phyloP scores from a whole-genome alignment of 2,888 invertebrate genomes.

The Torymus texanus region DNA sequence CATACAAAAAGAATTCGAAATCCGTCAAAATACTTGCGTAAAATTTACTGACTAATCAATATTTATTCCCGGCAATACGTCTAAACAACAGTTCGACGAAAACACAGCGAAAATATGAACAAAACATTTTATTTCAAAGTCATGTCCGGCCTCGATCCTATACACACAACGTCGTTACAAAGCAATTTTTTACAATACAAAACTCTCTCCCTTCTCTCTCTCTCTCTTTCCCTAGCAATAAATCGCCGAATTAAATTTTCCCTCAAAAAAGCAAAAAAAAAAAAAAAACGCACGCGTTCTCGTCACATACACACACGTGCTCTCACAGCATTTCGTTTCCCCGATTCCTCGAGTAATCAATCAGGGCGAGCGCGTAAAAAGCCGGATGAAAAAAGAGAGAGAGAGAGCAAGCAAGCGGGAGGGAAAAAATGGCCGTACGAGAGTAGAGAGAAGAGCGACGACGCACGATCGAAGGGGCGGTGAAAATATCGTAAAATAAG shows the following conservation, averaged over 20 bases:
- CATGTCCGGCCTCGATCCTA: neutral
- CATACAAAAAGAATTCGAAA: no score
- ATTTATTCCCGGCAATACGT: no score
- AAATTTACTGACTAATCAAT: no score
- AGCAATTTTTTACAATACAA: slow-evolving; percentile 33
- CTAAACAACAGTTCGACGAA: no score
- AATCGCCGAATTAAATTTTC: slow-evolving; percentile 46
- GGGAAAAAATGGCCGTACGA: neutral
- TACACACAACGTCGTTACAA: slow-evolving; percentile 19
- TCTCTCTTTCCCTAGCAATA: slow-evolving; percentile 22
- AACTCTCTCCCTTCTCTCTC: neutral
- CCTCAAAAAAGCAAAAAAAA: neutral
- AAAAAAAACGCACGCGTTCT: neutral
- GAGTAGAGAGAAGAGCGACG: slow-evolving; percentile 33
- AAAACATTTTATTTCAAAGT: neutral
- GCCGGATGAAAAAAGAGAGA: slow-evolving; percentile 28
- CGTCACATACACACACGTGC: neutral
- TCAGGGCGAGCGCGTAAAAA: slow-evolving; percentile 39
- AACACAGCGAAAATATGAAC: no score
- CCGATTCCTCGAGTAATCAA: slow-evolving; percentile 47
- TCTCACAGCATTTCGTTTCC: slow-evolving; percentile 31
- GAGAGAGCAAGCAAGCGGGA: neutral
- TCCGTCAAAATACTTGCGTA: no score
- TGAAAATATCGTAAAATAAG: slow-evolving; percentile 39
- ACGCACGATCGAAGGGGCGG: slow-evolving; percentile 43